phyloP scores from a whole-genome alignment of 2,888 invertebrate species.

The Drosophila macrospina region DNA sequence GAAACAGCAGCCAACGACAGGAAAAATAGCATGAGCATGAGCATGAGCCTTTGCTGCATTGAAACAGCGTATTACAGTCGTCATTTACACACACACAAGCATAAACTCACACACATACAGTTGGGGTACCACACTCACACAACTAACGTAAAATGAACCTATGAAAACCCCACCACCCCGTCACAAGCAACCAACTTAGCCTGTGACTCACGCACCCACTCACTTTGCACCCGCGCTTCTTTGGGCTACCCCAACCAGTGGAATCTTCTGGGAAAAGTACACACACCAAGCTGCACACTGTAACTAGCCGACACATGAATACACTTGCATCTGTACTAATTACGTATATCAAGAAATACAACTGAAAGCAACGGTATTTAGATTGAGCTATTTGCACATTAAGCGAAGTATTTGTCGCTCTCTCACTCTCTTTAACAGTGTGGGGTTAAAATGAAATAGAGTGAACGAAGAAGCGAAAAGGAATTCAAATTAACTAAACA shows the following conservation, averaged over 20 bases:
- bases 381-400: too few relatives aligned
- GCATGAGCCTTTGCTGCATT: conserved; percentile 50
- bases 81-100: conserved; percentile 45
- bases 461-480: too few relatives aligned
- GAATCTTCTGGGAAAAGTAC: conserved; percentile 58
- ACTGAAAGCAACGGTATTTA: too few relatives aligned
- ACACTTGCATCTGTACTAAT: conserved; percentile 7
- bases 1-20: conserved; percentile 43
- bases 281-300: conserved; percentile 34
- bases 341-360: background rate
- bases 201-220: conserved; percentile 47
- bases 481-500: too few relatives aligned
- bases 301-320: conserved; percentile 7
- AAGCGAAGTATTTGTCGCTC: too few relatives aligned
- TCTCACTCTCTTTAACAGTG: too few relatives aligned
- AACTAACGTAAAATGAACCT: conserved; percentile 54
- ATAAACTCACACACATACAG: conserved; percentile 26
- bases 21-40: conserved; percentile 45
- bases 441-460: too few relatives aligned
- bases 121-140: conserved; percentile 23
- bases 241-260: conserved; percentile 34
- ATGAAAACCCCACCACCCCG: conserved; percentile 40
- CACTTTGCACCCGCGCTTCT: conserved; percentile 40
- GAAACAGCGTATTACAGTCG: conserved; percentile 60
- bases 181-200: conserved; percentile 28